Evolutionary conservation across 2,113 vertebrate genomes (phyloP), one percentile per base, ranked within the genome.

Genomic region (Phyllostomus discolor): DNA sequence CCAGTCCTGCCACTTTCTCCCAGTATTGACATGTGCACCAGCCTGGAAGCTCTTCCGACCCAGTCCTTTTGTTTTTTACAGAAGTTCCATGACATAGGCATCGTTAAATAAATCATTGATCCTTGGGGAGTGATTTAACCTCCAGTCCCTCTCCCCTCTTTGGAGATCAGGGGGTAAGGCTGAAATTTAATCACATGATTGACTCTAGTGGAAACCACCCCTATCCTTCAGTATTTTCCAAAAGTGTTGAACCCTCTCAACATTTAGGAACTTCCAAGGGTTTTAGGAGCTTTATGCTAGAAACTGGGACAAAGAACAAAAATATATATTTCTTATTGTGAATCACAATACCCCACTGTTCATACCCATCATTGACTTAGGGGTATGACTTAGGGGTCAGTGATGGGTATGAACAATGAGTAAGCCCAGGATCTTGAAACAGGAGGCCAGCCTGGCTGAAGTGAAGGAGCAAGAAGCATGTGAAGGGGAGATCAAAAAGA

Each of bases 351-450:
- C 38, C 50, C 16, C 50, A 52, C 17, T 52, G 50, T 52, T 52
- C 50, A 17, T 52, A 17, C 50, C 50, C 50, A 17, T 52, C 50
- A 52, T 17, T 52, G 50, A 52, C 50, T 17, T 52, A 0, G 4
- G 5, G 16, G 20, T 22, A n/a, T 52, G 50, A 52, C 50, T 17
- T 52, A 0, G 4, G 5, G 16, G 20, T 22, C 1, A 8, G 12
- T 10, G 10, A 31, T 12, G 2, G 5, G 0, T 14, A 0, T 14
- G 22, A 72, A 12, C 14, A 82, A 11, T 2, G 14, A 76, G 28
- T 9, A 33, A 81, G 50, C 16, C 33, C 19, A 4, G 16, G 33
- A 2, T 26, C 38, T 76, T 41, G 31, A 75, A 52, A 33, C 11
- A 89, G 28, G 67, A 26, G 5, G 12, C 11, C 41, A 50, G 7